A percentile compares a stretch with the other conserved stretches of the same genome.
Conservation (phyloP, 2,888 invertebrate species). For the Scrobipalpa atriplicella region DNA sequence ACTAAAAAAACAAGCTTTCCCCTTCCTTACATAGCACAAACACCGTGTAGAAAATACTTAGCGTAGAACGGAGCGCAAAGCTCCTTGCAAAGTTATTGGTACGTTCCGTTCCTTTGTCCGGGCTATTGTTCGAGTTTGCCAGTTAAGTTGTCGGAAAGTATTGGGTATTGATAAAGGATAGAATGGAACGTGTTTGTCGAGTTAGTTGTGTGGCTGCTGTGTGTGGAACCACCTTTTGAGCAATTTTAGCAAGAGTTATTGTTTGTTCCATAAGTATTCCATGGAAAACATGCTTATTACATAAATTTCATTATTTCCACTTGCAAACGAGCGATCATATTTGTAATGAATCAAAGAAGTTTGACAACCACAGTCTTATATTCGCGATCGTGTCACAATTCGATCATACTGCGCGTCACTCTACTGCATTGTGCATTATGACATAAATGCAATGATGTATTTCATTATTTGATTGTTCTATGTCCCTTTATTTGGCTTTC, state of each 20-base stretch:
- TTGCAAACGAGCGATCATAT: too few relatives aligned
- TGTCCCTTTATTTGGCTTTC: too few relatives aligned
- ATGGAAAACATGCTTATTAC: too few relatives aligned
- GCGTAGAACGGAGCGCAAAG: slow-evolving; percentile 28
- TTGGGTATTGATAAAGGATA: slow-evolving; percentile 20
- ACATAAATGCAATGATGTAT: slow-evolving; percentile 4
- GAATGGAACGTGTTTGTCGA: neutral
- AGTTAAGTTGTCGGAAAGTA: slow-evolving; percentile 22
- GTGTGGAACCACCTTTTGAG: too few relatives aligned
- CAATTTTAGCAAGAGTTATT: too few relatives aligned
- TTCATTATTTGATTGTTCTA: neutral
- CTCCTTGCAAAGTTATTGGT: slow-evolving; percentile 23
- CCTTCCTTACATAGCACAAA: neutral
- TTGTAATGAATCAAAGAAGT: slow-evolving; percentile 35
- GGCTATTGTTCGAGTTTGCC: slow-evolving; percentile 19
- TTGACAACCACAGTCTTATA: slow-evolving; percentile 45
- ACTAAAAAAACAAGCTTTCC: neutral
- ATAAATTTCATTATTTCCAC: too few relatives aligned
- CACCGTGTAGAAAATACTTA: slow-evolving; percentile 22
- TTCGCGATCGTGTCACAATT: slow-evolving; percentile 46
- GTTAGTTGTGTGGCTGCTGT: slow-evolving; percentile 1
- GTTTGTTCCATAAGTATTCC: too few relatives aligned
- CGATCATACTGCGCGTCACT: slow-evolving; percentile 24
- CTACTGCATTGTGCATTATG: neutral
- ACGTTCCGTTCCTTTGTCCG: slow-evolving; percentile 25